phyloP scores from a whole-genome alignment of 1,140 invertebrate genomes.

The Thrips palmi region DNA sequence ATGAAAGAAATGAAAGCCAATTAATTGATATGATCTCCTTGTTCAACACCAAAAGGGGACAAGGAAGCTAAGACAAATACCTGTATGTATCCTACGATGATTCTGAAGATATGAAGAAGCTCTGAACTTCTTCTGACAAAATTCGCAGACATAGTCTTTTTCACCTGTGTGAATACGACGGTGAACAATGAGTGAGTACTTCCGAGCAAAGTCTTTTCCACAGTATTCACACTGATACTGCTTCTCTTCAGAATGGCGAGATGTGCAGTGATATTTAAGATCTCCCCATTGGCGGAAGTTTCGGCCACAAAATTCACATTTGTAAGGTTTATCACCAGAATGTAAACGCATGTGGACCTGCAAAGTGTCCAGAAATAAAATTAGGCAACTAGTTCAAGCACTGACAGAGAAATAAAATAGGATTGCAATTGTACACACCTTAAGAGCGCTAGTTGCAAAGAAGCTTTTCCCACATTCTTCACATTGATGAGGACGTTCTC shows the following conservation, averaged over 20 bases:
- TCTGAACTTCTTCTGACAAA: constrained; percentile 63
- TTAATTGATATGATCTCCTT: constrained; percentile 2
- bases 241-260: constrained; percentile 62
- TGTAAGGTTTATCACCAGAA: constrained; percentile 60
- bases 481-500: constrained; percentile 59
- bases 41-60: constrained; percentile 3
- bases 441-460: constrained; percentile 57
- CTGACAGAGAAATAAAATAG: neutral
- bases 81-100: constrained; percentile 82
- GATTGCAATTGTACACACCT: constrained; percentile 27
- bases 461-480: constrained; percentile 64
- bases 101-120: constrained; percentile 69
- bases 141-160: constrained; percentile 73
- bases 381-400: constrained; percentile 3
- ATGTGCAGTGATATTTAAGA: constrained; percentile 74
- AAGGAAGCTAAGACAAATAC: constrained; percentile 21
- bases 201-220: constrained; percentile 77
- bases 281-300: constrained; percentile 75
- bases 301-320: constrained; percentile 55
- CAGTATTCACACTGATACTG: constrained; percentile 82
- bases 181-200: constrained; percentile 85
- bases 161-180: constrained; percentile 78
- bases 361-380: constrained; percentile 9
- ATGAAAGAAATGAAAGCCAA: constrained; percentile 16
- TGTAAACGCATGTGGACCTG: constrained; percentile 53